Percentiles rank a stretch among this genome's conserved stretches.
phyloP scores from a whole-genome alignment of 2,888 invertebrate genomes.

The Cosmorhoe ocellata region DNA sequence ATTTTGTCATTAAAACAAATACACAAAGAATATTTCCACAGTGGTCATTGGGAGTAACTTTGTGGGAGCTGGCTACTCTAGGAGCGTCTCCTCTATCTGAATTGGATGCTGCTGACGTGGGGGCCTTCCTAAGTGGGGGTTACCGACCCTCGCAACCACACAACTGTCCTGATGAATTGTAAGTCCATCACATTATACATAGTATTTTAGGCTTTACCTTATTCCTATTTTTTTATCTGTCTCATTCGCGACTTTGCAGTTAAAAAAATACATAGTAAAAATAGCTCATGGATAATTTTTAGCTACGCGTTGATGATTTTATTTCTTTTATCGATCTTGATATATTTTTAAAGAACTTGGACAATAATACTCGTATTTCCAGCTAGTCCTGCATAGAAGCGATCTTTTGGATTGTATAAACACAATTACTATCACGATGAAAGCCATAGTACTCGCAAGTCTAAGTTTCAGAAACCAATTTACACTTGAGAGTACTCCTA shows the following conservation, averaged over 20 bases:
- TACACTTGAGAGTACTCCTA: conserved; percentile 35
- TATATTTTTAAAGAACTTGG: no score
- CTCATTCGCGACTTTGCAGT: no score
- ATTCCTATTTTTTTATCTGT: no score
- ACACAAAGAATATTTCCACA: conserved; percentile 65
- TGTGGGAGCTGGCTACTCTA: conserved; percentile 96
- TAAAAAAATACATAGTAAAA: no score
- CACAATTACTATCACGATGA: neutral
- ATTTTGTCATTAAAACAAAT: no score
- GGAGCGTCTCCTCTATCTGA: conserved; percentile 95
- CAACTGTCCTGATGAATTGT: conserved; percentile 98
- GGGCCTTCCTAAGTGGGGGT: conserved; percentile 92
- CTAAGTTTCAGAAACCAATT: conserved; percentile 26
- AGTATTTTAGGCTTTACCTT: no score
- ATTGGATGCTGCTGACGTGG: conserved; percentile 96
- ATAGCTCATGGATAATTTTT: no score
- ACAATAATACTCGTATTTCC: no score
- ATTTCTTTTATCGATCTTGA: no score
- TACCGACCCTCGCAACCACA: conserved; percentile 95
- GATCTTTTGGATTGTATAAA: no score
- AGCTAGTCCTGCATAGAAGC: no score
- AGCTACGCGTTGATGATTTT: no score
- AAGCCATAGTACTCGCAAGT: conserved; percentile 2
- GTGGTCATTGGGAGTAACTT: conserved; percentile 97
- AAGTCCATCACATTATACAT: conserved; percentile 75